A percentile compares a stretch with the other conserved stretches of the same genome.
Evolutionary conservation across 2,888 invertebrate species (phyloP).

Genomic region (Agrilus cyanescens): DNA sequence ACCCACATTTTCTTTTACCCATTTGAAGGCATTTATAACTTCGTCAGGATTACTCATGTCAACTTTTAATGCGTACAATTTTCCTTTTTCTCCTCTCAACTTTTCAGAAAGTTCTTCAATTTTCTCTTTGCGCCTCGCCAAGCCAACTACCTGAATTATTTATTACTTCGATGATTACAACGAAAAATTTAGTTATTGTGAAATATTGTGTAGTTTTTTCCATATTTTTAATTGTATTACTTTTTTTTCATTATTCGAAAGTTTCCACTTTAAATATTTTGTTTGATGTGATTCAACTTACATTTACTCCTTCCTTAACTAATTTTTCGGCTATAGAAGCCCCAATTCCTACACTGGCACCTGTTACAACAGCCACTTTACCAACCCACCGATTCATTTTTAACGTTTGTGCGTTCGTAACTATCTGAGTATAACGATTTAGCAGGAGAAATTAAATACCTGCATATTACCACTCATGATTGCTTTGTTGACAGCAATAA

Average conservation of each 20-base stretch:
- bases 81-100: neutral
- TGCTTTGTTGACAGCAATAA: neutral
- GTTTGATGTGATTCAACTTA: no score
- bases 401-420: no score
- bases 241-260: no score
- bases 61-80: conserved; percentile 3
- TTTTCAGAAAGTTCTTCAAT: conserved; percentile 1
- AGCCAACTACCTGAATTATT: conserved; percentile 3
- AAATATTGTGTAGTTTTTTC: no score
- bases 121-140: conserved; percentile 3
- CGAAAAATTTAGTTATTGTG: no score
- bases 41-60: conserved; percentile 1
- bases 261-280: no score
- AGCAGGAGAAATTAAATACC: no score
- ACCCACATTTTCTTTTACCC: conserved; percentile 1
- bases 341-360: conserved; percentile 50
- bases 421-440: no score
- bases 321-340: conserved; percentile 35
- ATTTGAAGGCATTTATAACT: conserved; percentile 3
- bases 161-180: neutral
- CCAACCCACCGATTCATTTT: conserved; percentile 46
- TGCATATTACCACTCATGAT: no score
- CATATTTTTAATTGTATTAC: no score
- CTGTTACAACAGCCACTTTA: conserved; percentile 48
- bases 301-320: conserved; percentile 30